Percentiles rank a stretch among this genome's conserved stretches.
Evolutionary conservation across 2,113 vertebrate genomes (phyloP).

Genomic region (Chaetodon auriga): DNA sequence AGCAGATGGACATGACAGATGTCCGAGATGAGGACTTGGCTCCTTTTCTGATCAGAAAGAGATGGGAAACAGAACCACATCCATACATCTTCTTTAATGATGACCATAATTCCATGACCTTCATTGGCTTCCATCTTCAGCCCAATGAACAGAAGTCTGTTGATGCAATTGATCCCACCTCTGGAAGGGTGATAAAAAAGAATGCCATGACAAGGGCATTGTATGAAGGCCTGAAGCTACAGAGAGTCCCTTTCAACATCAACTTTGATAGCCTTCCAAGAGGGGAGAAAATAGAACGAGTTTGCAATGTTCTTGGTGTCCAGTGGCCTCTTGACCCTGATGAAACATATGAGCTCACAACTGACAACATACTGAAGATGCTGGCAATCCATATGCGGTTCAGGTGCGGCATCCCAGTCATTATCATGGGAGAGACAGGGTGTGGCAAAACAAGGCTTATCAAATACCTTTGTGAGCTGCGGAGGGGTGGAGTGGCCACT

Average conservation of each 20-base stretch:
- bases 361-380: slow-evolving; percentile 95
- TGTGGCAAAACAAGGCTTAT: slow-evolving; percentile 96
- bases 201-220: slow-evolving; percentile 86
- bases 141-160: slow-evolving; percentile 70
- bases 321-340: slow-evolving; percentile 90
- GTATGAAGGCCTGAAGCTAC: slow-evolving; percentile 84
- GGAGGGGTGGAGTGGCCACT: slow-evolving; percentile 71
- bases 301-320: slow-evolving; percentile 91
- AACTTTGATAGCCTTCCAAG: slow-evolving; percentile 90
- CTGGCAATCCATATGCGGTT: slow-evolving; percentile 97
- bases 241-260: slow-evolving; percentile 92
- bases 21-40: slow-evolving; percentile 89
- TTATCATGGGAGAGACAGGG: slow-evolving; percentile 98
- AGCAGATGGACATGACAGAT: slow-evolving; percentile 64
- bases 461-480: slow-evolving; percentile 91
- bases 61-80: slow-evolving; percentile 96
- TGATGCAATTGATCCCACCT: slow-evolving; percentile 87
- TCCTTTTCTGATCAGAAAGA: slow-evolving; percentile 92
- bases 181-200: slow-evolving; percentile 83
- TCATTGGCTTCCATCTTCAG: slow-evolving; percentile 93
- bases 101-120: slow-evolving; percentile 93
- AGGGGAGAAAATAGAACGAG: slow-evolving; percentile 87
- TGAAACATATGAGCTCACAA: slow-evolving; percentile 94
- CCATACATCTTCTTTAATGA: slow-evolving; percentile 96
- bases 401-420: slow-evolving; percentile 94